Conservation (phyloP, 2,113 vertebrate genomes). For the Albula goreensis region DNA sequence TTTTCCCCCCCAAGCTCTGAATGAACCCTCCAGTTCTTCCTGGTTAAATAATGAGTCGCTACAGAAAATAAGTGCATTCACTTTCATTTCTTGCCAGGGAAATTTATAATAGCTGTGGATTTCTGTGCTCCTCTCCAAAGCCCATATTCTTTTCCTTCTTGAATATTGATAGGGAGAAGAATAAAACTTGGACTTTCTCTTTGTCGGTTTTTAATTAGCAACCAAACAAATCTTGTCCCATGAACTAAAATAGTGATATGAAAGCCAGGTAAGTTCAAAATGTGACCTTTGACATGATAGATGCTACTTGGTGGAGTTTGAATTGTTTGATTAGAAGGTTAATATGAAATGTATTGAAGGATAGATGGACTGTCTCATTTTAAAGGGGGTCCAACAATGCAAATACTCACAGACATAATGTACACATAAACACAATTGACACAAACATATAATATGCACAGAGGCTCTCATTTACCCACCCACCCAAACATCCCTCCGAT, state of each 20-base stretch:
- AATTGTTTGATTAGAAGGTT: not conserved
- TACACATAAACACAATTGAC: too few relatives aligned
- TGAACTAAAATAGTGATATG: not conserved
- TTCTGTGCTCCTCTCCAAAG: not conserved
- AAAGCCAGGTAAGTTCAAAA: not conserved
- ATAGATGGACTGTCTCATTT: too few relatives aligned
- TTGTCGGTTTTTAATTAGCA: not conserved
- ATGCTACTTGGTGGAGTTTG: not conserved
- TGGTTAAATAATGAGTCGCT: not conserved
- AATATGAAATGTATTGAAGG: not conserved
- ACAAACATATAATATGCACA: too few relatives aligned
- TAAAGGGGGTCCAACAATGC: too few relatives aligned
- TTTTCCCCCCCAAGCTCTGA: not conserved
- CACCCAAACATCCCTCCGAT: too few relatives aligned
- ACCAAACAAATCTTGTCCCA: not conserved
- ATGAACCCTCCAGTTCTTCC: not conserved
- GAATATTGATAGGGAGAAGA: not conserved
- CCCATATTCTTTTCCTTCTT: not conserved
- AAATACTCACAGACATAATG: too few relatives aligned
- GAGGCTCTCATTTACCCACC: too few relatives aligned
- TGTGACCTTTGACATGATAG: not conserved
- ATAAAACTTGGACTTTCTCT: not conserved
- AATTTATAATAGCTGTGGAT: not conserved
- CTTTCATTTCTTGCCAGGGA: not conserved
- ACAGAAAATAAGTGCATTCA: not conserved